Conservation (phyloP, 2,797 vertebrate genomes). For the Pitangus sulphuratus region DNA sequence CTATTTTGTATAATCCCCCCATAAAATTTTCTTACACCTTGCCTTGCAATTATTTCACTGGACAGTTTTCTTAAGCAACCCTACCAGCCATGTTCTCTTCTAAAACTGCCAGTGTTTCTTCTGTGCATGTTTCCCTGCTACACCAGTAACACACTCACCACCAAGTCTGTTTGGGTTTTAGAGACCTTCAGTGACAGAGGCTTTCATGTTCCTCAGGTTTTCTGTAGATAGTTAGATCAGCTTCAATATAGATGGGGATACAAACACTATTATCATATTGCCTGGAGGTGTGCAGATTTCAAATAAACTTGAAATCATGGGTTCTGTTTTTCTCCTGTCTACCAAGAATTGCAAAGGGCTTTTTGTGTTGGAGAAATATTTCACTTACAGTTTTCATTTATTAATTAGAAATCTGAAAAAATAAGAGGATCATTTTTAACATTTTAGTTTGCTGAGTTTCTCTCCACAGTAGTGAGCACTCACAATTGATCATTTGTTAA, state of each 20-base stretch:
- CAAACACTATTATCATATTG: background rate
- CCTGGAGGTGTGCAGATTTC: background rate
- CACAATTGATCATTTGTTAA: background rate
- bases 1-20: background rate
- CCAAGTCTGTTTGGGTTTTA: background rate
- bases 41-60: background rate
- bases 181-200: background rate
- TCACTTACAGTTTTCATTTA: background rate
- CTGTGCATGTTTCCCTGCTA: background rate
- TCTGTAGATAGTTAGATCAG: background rate
- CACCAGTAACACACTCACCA: background rate
- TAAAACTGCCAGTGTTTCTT: background rate
- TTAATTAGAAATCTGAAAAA: background rate
- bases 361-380: background rate
- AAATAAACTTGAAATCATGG: background rate
- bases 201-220: background rate
- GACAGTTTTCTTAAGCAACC: background rate
- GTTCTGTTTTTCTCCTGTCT: background rate
- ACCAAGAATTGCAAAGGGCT: background rate
- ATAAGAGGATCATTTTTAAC: background rate
- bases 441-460: background rate
- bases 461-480: background rate
- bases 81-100: background rate
- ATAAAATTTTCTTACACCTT: background rate
- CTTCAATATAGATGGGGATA: background rate